Percentiles rank a stretch among this genome's conserved stretches.
phyloP scores from a whole-genome alignment of 2,113 vertebrate genomes.

The Ammodytes marinus region DNA sequence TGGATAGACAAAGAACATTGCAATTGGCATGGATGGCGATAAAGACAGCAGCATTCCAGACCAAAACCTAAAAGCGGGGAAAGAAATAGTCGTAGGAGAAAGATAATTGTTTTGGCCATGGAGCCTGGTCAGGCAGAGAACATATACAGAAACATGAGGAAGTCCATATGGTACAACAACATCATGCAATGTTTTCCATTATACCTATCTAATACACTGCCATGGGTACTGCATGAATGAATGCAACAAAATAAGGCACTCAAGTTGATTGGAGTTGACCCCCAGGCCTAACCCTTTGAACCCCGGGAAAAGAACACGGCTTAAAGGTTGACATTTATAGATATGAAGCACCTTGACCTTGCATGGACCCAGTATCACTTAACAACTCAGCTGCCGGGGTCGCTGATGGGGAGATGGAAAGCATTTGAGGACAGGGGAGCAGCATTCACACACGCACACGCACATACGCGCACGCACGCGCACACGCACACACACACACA shows the following conservation, averaged over 20 bases:
- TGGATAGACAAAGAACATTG: conserved; percentile 13
- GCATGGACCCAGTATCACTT: conserved; percentile 42
- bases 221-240: conserved; percentile 25
- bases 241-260: conserved; percentile 54
- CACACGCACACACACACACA: conserved; percentile 5
- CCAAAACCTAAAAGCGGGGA: neutral
- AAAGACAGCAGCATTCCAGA: conserved; percentile 8
- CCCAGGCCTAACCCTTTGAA: conserved; percentile 45
- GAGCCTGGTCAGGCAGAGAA: neutral
- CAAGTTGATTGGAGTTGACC: conserved; percentile 61
- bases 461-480: neutral
- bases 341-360: conserved; percentile 65
- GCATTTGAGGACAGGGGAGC: conserved; percentile 15
- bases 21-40: neutral
- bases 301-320: conserved; percentile 36
- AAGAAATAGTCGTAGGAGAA: neutral
- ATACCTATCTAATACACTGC: conserved; percentile 40
- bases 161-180: neutral
- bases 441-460: conserved; percentile 1
- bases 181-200: conserved; percentile 32
- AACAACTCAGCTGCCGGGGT: conserved; percentile 41
- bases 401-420: conserved; percentile 38
- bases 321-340: conserved; percentile 64
- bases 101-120: neutral
- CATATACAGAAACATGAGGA: neutral